phyloP scores from a whole-genome alignment of 2,797 vertebrate species.

The Rhinogobio ventralis region DNA sequence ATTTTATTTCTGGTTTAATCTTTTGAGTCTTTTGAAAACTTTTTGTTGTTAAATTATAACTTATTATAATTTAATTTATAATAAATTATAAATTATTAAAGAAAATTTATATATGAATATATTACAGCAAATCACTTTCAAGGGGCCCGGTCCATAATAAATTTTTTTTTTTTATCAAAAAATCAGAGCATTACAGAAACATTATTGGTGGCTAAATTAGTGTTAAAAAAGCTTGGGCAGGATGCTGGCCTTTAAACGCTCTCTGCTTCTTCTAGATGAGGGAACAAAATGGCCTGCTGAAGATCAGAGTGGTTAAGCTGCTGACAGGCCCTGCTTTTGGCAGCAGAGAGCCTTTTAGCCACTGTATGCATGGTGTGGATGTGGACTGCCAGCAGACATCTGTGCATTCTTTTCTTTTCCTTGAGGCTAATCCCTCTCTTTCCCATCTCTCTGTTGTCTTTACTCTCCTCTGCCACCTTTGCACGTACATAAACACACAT shows the following conservation, averaged over 20 bases:
- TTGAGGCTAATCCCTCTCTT: constrained; percentile 58
- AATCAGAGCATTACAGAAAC: too few species aligned
- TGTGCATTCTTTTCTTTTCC: constrained; percentile 62
- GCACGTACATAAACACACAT: constrained; percentile 23
- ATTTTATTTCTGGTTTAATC: neutral
- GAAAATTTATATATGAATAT: neutral
- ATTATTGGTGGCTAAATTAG: constrained; percentile 21
- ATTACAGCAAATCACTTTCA: neutral
- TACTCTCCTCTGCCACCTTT: constrained; percentile 26
- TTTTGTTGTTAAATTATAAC: neutral
- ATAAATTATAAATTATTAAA: too few species aligned
- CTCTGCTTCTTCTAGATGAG: constrained; percentile 54
- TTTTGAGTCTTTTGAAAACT: neutral
- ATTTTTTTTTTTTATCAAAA: too few species aligned
- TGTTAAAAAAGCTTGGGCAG: constrained; percentile 19
- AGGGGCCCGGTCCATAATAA: neutral
- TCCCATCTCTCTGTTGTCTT: constrained; percentile 50
- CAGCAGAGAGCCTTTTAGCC: constrained; percentile 57
- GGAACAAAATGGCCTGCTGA: constrained; percentile 65
- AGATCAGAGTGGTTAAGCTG: constrained; percentile 80
- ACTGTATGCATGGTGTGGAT: constrained; percentile 65
- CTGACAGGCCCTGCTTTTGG: constrained; percentile 71
- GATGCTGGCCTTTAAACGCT: constrained; percentile 57
- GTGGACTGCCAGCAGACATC: constrained; percentile 63
- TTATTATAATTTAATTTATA: too few species aligned